These are phyloP conservation scores for Tragelaphus buxtoni DNA, from an alignment of 2,113 vertebrate genomes.

Conservation along the genomic window DNA sequence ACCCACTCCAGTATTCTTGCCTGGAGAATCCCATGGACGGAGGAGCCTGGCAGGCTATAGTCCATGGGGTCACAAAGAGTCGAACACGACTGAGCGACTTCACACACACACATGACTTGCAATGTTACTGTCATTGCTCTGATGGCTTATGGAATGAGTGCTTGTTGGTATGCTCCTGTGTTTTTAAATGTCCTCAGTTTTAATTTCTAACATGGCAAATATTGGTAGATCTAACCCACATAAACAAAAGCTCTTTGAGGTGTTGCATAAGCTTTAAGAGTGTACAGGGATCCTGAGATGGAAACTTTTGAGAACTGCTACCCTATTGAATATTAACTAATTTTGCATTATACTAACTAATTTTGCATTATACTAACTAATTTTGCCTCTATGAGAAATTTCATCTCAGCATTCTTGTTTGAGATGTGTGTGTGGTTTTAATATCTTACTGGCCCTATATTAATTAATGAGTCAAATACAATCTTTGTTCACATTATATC, in stretches of 20 bases:
- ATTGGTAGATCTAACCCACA: neutral
- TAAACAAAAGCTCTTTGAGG: neutral
- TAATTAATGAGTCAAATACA: neutral
- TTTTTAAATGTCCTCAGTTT: neutral
- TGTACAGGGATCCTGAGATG: neutral
- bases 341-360: neutral
- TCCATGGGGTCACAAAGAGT: too few species aligned
- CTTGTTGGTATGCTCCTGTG: too few species aligned
- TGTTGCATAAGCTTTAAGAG: neutral
- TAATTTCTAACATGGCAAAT: neutral
- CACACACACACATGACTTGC: neutral
- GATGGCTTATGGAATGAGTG: neutral
- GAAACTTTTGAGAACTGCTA: neutral
- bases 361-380: neutral
- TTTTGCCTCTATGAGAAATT: neutral
- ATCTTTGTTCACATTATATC: neutral
- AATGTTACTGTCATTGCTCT: fast-evolving
- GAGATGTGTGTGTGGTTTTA: neutral
- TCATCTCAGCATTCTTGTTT: neutral
- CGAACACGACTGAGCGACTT: too few species aligned
- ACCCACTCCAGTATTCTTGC: too few species aligned
- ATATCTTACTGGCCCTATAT: neutral
- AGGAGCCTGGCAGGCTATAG: too few species aligned
- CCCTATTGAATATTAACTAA: neutral
- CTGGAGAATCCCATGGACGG: too few species aligned